A percentile compares a stretch with the other conserved stretches of the same genome.
Evolutionary conservation across 2,797 vertebrate species (phyloP).

Genomic region (Sebastolobus alascanus): DNA sequence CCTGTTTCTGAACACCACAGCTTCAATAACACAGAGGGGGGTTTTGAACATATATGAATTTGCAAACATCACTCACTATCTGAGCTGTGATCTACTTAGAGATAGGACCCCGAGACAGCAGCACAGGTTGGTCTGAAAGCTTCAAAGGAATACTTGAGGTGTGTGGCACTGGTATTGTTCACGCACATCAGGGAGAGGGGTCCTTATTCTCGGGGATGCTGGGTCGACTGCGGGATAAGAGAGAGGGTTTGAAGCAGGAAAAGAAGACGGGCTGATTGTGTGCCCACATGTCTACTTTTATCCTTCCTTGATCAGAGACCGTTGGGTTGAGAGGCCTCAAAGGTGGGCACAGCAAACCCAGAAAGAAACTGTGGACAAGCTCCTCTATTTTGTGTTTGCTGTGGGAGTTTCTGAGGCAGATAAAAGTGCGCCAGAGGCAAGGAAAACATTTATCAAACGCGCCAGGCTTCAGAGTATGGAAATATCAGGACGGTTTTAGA

Average conservation of each 20-base stretch:
- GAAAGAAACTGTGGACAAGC: slow-evolving; percentile 20
- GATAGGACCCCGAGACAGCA: slow-evolving; percentile 52
- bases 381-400: slow-evolving; percentile 1
- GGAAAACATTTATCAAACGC: slow-evolving; percentile 54
- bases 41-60: slow-evolving; percentile 51
- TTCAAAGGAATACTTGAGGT: slow-evolving; percentile 76
- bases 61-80: slow-evolving; percentile 68
- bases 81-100: slow-evolving; percentile 52
- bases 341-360: slow-evolving; percentile 18
- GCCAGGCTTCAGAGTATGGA: slow-evolving; percentile 39
- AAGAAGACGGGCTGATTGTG: slow-evolving; percentile 52
- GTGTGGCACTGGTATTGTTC: slow-evolving; percentile 69
- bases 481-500: slow-evolving; percentile 43
- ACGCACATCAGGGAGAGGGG: slow-evolving; percentile 43
- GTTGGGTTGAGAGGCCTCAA: slow-evolving; percentile 26
- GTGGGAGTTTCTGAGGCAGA: slow-evolving; percentile 13
- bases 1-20: slow-evolving; percentile 49
- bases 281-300: slow-evolving; percentile 57
- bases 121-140: slow-evolving; percentile 49
- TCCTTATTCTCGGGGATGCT: slow-evolving; percentile 27
- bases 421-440: slow-evolving; percentile 49
- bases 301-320: slow-evolving; percentile 39
- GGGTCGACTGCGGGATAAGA: slow-evolving; percentile 50
- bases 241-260: slow-evolving; percentile 37
- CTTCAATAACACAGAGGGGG: slow-evolving; percentile 58